A percentile compares a stretch with the other conserved stretches of the same genome.
Conservation (phyloP, 2,113 vertebrate genomes). For the Otolemur garnettii region DNA sequence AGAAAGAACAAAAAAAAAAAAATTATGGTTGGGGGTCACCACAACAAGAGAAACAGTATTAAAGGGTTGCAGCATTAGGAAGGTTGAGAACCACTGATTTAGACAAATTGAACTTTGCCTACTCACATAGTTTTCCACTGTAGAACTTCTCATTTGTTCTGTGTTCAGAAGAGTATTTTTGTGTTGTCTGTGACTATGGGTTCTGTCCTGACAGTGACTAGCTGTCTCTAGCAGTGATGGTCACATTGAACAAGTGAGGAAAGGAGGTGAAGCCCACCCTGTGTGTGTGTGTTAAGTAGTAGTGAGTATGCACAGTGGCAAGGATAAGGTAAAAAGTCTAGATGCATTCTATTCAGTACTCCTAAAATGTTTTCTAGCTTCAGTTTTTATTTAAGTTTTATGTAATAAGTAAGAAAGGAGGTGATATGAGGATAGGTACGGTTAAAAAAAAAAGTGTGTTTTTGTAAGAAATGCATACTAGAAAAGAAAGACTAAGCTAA, state of each 20-base stretch:
- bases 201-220: not conserved
- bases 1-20: no score
- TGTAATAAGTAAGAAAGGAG: slow-evolving; percentile 50
- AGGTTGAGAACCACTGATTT: no score
- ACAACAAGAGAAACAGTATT: no score
- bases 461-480: slow-evolving; percentile 44
- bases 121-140: not conserved
- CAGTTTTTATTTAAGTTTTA: slow-evolving; percentile 51
- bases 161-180: not conserved
- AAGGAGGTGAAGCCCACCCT: not conserved
- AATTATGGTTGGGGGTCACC: no score
- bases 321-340: not conserved
- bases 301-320: not conserved
- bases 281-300: not conserved
- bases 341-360: not conserved
- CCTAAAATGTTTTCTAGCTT: not conserved
- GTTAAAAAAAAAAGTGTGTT: not conserved
- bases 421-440: slow-evolving; percentile 55
- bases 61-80: no score
- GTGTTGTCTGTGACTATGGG: not conserved
- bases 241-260: not conserved
- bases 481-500: slow-evolving; percentile 63
- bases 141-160: not conserved
- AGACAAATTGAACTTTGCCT: not conserved
- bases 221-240: not conserved